These are phyloP conservation scores for Eupithecia exiguata DNA, from an alignment of 2,888 invertebrate species.

Conservation along the genomic window DNA sequence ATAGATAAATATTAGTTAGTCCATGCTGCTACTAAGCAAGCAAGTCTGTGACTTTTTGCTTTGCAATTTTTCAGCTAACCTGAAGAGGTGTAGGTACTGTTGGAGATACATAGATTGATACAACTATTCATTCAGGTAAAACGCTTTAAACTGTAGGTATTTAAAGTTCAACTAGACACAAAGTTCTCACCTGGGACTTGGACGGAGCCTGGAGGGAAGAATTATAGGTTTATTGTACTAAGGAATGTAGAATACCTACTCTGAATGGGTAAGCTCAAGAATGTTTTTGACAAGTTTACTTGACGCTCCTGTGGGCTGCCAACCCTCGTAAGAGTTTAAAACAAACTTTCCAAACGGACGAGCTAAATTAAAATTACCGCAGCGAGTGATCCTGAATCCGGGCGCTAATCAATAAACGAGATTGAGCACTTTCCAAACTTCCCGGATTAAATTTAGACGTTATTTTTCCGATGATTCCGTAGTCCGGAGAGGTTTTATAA, in stretches of 20 bases:
- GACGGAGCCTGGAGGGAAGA: background rate
- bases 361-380: conserved; percentile 34
- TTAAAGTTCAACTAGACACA: background rate
- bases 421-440: conserved; percentile 35
- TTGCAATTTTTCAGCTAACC: too few species aligned
- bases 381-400: conserved; percentile 27
- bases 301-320: background rate
- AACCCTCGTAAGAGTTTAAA: conserved; percentile 18
- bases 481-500: conserved; percentile 33
- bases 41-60: too few species aligned
- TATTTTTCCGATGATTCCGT: conserved; percentile 32
- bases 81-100: too few species aligned
- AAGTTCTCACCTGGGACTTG: background rate
- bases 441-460: conserved; percentile 24
- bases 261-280: background rate
- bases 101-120: too few species aligned
- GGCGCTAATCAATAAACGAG: conserved; percentile 35
- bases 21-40: too few species aligned
- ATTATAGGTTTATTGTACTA: background rate
- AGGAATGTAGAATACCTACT: too few species aligned
- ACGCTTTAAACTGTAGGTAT: too few species aligned
- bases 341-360: conserved; percentile 23
- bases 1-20: too few species aligned
- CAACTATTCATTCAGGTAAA: too few species aligned
- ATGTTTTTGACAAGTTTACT: background rate